A percentile compares a stretch with the other conserved stretches of the same genome.
phyloP scores from a whole-genome alignment of 2,888 invertebrate species.

The Orchesella flavescens region DNA sequence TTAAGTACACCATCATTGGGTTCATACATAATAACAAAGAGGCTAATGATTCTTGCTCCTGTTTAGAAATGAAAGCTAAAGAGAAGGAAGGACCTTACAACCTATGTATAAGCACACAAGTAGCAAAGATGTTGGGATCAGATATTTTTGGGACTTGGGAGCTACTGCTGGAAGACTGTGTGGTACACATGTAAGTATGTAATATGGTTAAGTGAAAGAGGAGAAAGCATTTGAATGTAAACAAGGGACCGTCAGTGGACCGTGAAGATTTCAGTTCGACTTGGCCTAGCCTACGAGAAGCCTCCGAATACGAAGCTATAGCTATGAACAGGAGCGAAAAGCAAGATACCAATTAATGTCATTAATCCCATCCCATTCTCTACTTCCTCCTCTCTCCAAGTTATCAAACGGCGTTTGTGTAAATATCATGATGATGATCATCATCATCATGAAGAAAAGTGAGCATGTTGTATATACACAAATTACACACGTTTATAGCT shows the following conservation, averaged over 20 bases:
- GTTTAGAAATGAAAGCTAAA: too few species aligned
- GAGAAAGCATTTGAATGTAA: constrained; percentile 1
- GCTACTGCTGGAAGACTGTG: too few species aligned
- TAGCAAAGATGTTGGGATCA: too few species aligned
- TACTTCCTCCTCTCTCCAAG: neutral
- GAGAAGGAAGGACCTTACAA: too few species aligned
- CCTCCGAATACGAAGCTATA: neutral
- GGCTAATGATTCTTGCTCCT: too few species aligned
- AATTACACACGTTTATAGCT: neutral
- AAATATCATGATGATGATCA: neutral
- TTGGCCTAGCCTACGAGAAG: neutral
- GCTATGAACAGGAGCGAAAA: neutral
- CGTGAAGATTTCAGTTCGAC: neutral
- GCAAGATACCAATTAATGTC: constrained; percentile 6
- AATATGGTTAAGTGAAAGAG: neutral
- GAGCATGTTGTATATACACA: neutral
- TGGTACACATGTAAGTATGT: neutral
- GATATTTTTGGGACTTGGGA: too few species aligned
- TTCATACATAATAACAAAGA: too few species aligned
- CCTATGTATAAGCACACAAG: too few species aligned
- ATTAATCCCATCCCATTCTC: constrained; percentile 3
- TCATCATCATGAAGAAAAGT: neutral
- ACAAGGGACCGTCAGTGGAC: neutral
- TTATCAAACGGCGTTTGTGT: neutral
- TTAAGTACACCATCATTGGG: too few species aligned